phyloP scores from a whole-genome alignment of 2,113 vertebrate genomes.

The Chiloscyllium plagiosum region DNA sequence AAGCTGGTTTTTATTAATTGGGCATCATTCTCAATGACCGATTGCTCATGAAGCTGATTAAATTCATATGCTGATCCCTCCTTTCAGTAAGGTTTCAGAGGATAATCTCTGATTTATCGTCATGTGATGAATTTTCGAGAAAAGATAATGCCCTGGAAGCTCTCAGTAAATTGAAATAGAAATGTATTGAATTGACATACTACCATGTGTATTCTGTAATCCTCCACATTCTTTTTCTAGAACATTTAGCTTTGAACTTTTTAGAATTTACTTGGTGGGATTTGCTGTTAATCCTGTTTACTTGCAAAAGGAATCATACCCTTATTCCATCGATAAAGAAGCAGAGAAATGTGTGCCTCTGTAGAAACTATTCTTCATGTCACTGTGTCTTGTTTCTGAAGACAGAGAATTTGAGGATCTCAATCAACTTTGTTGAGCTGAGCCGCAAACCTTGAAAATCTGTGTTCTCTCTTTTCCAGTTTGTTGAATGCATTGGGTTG shows the following conservation, averaged over 20 bases:
- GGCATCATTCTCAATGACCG: neutral
- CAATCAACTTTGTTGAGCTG: neutral
- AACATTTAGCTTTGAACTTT: neutral
- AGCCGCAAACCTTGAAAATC: neutral
- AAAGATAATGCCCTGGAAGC: neutral
- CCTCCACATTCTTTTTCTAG: neutral
- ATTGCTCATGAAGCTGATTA: constrained; percentile 9
- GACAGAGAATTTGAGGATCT: neutral
- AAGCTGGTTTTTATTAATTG: neutral
- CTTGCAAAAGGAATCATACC: neutral
- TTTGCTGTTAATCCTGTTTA: neutral
- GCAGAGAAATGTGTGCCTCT: too few relatives aligned
- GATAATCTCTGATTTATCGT: neutral
- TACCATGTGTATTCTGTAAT: neutral
- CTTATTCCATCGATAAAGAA: neutral
- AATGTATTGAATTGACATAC: neutral
- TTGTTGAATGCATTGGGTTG: constrained; percentile 77
- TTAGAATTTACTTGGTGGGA: neutral
- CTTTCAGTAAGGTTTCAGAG: neutral
- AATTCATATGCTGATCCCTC: neutral
- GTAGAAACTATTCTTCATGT: neutral
- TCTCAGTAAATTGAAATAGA: neutral
- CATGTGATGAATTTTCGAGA: neutral
- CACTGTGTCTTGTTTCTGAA: neutral
- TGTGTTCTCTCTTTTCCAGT: constrained; percentile 59